phyloP scores from a whole-genome alignment of 2,888 invertebrate genomes.

The Portevinia maculata region DNA sequence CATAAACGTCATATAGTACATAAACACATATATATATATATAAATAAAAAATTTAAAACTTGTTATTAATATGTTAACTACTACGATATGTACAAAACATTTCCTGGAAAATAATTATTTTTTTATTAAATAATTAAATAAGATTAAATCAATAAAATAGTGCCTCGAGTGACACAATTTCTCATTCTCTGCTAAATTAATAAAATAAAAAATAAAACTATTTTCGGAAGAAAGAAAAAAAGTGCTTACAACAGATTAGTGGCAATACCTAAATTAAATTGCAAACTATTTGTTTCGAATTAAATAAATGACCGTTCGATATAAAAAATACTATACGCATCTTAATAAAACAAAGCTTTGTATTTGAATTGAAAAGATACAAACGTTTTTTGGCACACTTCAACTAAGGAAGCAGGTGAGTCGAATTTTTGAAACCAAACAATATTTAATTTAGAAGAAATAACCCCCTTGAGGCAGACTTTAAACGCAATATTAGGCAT shows the following conservation, averaged over 20 bases:
- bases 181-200: slow-evolving; percentile 24
- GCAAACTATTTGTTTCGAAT: slow-evolving; percentile 35
- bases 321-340: neutral
- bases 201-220: neutral
- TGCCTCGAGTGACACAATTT: slow-evolving; percentile 64
- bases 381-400: neutral
- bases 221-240: neutral
- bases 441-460: no score
- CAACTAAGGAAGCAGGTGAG: slow-evolving; percentile 24
- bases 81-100: slow-evolving; percentile 42
- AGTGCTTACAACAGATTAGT: slow-evolving; percentile 11
- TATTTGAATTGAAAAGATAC: slow-evolving; percentile 11
- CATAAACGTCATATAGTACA: slow-evolving; percentile 5
- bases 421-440: neutral
- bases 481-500: no score
- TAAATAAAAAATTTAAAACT: slow-evolving; percentile 25
- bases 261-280: slow-evolving; percentile 31
- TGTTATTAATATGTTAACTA: slow-evolving; percentile 26
- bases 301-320: slow-evolving; percentile 37
- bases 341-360: neutral
- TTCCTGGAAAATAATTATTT: slow-evolving; percentile 32
- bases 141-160: slow-evolving; percentile 54
- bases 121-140: slow-evolving; percentile 11
- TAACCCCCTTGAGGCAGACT: no score
- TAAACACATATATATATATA: neutral